Evolutionary conservation across 37 sponge, comb jelly and placozoan genomes (phyloP).

Genomic region (Chondrosia reniformis): DNA sequence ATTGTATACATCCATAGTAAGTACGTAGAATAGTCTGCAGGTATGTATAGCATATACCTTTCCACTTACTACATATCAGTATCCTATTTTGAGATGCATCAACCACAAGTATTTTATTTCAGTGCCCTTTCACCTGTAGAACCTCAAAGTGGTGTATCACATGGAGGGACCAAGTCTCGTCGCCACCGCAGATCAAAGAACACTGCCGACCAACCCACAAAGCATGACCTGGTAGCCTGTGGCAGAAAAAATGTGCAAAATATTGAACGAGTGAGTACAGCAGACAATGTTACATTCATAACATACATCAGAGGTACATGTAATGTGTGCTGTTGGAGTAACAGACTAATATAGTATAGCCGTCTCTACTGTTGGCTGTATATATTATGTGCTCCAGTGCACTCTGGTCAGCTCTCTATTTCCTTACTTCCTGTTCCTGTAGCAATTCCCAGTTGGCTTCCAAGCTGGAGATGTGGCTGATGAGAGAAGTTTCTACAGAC

Average conservation of each 20-base stretch:
- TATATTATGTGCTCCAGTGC: not conserved
- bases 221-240: conserved; percentile 80
- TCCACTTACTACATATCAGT: too few species aligned
- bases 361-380: not conserved
- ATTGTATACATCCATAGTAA: too few species aligned
- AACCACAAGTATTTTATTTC: too few species aligned
- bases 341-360: not conserved
- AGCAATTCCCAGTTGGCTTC: conserved; percentile 74
- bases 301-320: not conserved
- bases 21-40: too few species aligned
- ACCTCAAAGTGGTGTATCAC: not conserved
- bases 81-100: too few species aligned
- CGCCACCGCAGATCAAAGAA: conserved; percentile 38
- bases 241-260: conserved; percentile 72
- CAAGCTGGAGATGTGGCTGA: conserved; percentile 71
- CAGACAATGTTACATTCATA: not conserved
- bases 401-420: not conserved
- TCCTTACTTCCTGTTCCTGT: not conserved
- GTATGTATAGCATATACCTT: too few species aligned
- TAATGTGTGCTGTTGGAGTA: too few species aligned
- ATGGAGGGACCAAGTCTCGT: not conserved
- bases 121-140: too few species aligned
- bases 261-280: conserved; percentile 52
- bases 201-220: conserved; percentile 54
- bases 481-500: conserved; percentile 49